Evolutionary conservation across 1,140 invertebrate genomes (phyloP).

Genomic region (Carcinoscorpius rotundicauda): DNA sequence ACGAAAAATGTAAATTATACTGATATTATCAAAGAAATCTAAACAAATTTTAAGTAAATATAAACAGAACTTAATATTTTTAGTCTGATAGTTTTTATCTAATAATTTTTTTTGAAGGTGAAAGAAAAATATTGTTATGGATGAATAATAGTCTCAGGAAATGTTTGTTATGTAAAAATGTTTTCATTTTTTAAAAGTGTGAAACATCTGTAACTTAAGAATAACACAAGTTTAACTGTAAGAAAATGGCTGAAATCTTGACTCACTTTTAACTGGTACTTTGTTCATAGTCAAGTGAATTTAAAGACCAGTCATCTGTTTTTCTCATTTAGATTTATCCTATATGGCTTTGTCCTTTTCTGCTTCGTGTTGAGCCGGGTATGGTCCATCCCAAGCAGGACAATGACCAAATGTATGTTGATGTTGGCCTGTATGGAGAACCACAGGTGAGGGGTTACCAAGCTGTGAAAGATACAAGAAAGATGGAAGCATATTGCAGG

Average conservation of each 20-base stretch:
- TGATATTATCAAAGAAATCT: too few species aligned
- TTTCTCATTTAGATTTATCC: slow-evolving; percentile 52
- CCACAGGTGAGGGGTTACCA: slow-evolving; percentile 49
- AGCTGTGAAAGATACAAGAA: slow-evolving; percentile 49
- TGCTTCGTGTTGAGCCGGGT: slow-evolving; percentile 51
- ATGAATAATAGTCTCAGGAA: too few species aligned
- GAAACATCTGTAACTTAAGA: too few species aligned
- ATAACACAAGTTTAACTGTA: slow-evolving; percentile 20
- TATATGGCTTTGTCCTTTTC: slow-evolving; percentile 71
- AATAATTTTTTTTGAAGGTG: too few species aligned
- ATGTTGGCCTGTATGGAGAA: slow-evolving; percentile 59
- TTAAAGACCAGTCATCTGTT: too few species aligned
- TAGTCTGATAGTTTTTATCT: too few species aligned
- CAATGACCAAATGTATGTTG: slow-evolving; percentile 52
- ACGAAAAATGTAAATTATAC: too few species aligned
- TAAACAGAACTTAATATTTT: too few species aligned
- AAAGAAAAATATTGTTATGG: too few species aligned
- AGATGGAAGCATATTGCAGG: slow-evolving; percentile 55
- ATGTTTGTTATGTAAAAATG: too few species aligned
- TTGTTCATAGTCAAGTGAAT: background rate
- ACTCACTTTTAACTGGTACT: background rate
- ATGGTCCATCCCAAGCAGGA: slow-evolving; percentile 45
- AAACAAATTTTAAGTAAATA: too few species aligned
- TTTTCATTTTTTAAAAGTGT: too few species aligned
- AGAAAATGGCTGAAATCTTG: slow-evolving; percentile 11